These are phyloP conservation scores for Oedothorax gibbosus DNA, from an alignment of 1,140 invertebrate species.

Conservation along the genomic window DNA sequence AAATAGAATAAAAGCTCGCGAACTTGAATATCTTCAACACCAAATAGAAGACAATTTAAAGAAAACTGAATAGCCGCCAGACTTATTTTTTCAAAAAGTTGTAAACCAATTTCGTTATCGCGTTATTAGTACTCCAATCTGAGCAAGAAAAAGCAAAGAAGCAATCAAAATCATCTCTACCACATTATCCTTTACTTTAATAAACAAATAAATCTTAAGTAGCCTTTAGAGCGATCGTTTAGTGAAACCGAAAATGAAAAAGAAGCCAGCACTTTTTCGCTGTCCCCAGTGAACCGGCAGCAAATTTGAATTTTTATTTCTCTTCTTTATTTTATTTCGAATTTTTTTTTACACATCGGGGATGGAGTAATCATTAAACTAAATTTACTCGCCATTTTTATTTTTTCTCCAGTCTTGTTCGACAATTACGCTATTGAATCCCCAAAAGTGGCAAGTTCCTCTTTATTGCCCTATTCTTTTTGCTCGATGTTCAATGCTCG, in stretches of 20 bases:
- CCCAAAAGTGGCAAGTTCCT: slow-evolving; percentile 21
- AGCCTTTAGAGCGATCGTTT: neutral
- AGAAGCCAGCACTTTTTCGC: slow-evolving; percentile 22
- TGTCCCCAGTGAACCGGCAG: slow-evolving; percentile 24
- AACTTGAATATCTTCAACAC: neutral
- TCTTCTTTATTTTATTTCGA: slow-evolving; percentile 2
- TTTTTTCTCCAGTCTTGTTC: slow-evolving; percentile 10
- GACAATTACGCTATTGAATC: slow-evolving; percentile 7
- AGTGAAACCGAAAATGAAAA: slow-evolving; percentile 35
- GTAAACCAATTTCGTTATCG: slow-evolving; percentile 20
- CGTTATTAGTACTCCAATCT: slow-evolving; percentile 14
- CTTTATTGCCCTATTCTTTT: slow-evolving; percentile 27
- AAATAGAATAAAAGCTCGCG: neutral
- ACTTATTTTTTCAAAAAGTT: slow-evolving; percentile 1
- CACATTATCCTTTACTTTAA: slow-evolving; percentile 28
- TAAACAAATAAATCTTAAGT: slow-evolving; percentile 39
- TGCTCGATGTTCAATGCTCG: neutral
- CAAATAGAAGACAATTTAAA: too few species aligned
- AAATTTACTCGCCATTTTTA: slow-evolving; percentile 21
- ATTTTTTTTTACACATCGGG: neutral
- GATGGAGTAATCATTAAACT: slow-evolving; percentile 20
- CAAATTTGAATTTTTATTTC: slow-evolving; percentile 32
- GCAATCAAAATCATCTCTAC: slow-evolving; percentile 1
- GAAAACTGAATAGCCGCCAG: neutral
- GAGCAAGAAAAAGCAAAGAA: neutral